These are phyloP conservation scores for Chelonus formosanus DNA, from an alignment of 2,888 invertebrate genomes.

Conservation along the genomic window DNA sequence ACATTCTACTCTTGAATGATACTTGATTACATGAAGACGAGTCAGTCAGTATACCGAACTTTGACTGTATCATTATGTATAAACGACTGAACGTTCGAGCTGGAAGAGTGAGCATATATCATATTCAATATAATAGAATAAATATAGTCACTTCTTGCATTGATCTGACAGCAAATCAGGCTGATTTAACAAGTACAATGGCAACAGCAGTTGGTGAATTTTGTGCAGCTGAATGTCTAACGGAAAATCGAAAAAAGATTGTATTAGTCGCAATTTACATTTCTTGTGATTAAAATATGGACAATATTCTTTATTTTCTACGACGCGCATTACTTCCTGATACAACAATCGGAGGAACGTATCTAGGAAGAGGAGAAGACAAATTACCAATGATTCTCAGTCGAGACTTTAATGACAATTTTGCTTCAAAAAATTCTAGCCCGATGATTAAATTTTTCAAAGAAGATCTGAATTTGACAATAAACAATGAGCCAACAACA, in stretches of 20 bases:
- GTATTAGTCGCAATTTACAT: slow-evolving; percentile 32
- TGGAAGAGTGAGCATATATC: slow-evolving; percentile 33
- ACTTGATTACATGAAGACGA: slow-evolving; percentile 34
- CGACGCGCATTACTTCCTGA: slow-evolving; percentile 20
- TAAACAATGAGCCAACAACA: slow-evolving; percentile 5
- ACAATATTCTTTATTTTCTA: slow-evolving; percentile 25
- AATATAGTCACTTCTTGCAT: slow-evolving; percentile 25
- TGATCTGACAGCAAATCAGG: slow-evolving; percentile 1
- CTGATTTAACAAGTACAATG: not conserved
- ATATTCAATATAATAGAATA: slow-evolving; percentile 7
- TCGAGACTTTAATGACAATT: slow-evolving; percentile 4
- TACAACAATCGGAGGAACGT: slow-evolving; percentile 46
- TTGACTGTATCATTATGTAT: slow-evolving; percentile 30
- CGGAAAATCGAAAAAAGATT: slow-evolving; percentile 26
- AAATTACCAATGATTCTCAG: slow-evolving; percentile 8
- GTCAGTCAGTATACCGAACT: slow-evolving; percentile 27
- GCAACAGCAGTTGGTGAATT: slow-evolving; percentile 28
- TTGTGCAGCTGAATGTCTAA: slow-evolving; percentile 25
- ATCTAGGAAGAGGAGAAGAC: slow-evolving; percentile 6
- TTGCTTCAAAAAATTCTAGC: not conserved
- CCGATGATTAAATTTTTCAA: not conserved
- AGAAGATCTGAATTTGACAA: slow-evolving; percentile 5
- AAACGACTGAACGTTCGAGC: slow-evolving; percentile 27
- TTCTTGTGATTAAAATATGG: slow-evolving; percentile 20
- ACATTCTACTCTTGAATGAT: slow-evolving; percentile 30